A percentile compares a stretch with the other conserved stretches of the same genome.
Conservation (phyloP, 2,888 invertebrate genomes). For the Polyommatus iphigenia region DNA sequence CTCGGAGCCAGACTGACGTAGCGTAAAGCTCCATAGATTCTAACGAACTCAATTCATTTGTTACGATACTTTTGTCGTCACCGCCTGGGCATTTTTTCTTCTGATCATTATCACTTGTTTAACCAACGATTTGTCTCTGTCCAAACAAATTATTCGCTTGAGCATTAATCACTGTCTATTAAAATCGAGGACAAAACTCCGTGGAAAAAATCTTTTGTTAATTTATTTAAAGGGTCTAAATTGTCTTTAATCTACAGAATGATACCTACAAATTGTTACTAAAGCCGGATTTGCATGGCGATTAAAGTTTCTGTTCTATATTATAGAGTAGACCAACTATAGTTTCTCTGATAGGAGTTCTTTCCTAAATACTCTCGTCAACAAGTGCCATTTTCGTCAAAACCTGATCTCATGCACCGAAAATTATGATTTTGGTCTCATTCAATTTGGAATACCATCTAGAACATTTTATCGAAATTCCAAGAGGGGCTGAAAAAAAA, state of each 20-base stretch:
- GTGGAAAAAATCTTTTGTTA: not conserved
- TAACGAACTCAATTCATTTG: slow-evolving; percentile 54
- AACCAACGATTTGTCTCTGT: slow-evolving; percentile 74
- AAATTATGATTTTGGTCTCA: too few species aligned
- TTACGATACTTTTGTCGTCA: slow-evolving; percentile 47
- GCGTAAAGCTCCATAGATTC: not conserved
- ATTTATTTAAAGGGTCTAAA: not conserved
- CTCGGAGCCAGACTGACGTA: too few species aligned
- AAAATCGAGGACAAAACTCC: not conserved
- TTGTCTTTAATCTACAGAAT: not conserved
- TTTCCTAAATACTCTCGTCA: too few species aligned
- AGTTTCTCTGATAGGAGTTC: too few species aligned
- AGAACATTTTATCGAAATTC: too few species aligned
- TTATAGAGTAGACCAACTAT: too few species aligned
- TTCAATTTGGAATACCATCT: too few species aligned
- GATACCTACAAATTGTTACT: not conserved
- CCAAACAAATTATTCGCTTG: slow-evolving; percentile 62
- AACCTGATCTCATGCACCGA: too few species aligned
- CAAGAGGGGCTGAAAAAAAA: too few species aligned
- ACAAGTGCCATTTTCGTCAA: too few species aligned
- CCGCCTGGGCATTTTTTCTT: slow-evolving; percentile 56
- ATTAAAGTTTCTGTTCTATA: too few species aligned
- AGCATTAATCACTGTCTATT: slow-evolving; percentile 34
- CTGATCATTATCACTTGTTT: slow-evolving; percentile 73
- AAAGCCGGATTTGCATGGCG: too few species aligned